Evolutionary conservation across 1,140 invertebrate genomes (phyloP), one percentile per base, ranked within the genome.

Genomic region (Drosophila arizonae): DNA sequence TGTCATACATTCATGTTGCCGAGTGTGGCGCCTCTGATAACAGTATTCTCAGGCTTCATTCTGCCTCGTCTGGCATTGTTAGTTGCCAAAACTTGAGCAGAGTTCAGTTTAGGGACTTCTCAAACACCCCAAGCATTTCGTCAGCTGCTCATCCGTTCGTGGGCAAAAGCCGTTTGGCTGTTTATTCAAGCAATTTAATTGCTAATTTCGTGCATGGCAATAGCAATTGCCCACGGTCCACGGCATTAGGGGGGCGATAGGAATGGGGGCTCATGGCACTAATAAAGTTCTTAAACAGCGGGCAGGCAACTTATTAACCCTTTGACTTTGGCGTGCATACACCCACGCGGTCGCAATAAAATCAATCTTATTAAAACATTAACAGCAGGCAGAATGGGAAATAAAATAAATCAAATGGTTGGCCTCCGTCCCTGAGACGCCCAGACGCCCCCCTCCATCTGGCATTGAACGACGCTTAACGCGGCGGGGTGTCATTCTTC

Each of bases 331-430:
- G 57, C 17, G 33, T 39, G 33, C 63, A 26, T 39, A 45, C 33
- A 72, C 65, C 52, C 60, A 79, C 63, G 69, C 62, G 77, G 64
- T 74, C 68, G 84, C 84, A 88, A 88, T 88, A 88, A 88, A 88
- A 88, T 88, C 84, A 88, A 88, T 88, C 84, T 88, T 88, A 88
- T 88, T 88, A 88, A 88, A 88, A 88, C 84, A 88, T 88, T 88
- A 88, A 88, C 84, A 88, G 76, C 84, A 71, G 70, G 77, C 64
- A 67, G 75, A 88, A 57, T 68, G 70, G 73, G 68, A 79, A 84
- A 88, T 88, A 82, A 88, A 84, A 88, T 88, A 88, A 88, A 88
- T 88, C 84, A 88, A 88, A 88, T 72, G 79, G 84, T 72, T 75
- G 65, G 58, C 50, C 72, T 55, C 72, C 61, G 26, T 67, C 57